Conservation (phyloP, 2,113 vertebrate genomes). For the Laticauda colubrina region DNA sequence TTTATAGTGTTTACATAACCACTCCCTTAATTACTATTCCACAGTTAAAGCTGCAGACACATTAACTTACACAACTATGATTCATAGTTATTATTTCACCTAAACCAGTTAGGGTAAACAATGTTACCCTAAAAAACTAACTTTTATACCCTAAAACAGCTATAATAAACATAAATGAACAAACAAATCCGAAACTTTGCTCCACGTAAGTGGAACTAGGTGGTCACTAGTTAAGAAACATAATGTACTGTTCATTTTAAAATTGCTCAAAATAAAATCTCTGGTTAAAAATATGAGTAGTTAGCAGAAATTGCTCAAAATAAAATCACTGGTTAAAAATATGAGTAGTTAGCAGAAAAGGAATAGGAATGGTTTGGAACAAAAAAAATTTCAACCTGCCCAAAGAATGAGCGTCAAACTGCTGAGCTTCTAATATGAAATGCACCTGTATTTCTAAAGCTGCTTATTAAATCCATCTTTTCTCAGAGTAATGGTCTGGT, state of each 20-base stretch:
- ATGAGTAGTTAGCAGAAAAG: neutral
- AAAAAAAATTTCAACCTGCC: neutral
- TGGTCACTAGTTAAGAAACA: neutral
- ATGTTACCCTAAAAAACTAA: too few species aligned
- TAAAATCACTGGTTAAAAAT: neutral
- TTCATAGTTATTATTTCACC: too few species aligned
- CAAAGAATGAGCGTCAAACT: neutral
- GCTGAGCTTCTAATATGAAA: neutral
- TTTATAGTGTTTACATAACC: too few species aligned
- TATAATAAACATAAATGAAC: neutral
- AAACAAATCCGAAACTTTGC: neutral
- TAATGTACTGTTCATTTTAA: neutral
- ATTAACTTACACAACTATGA: too few species aligned
- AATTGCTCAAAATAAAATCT: neutral
- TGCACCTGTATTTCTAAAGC: neutral
- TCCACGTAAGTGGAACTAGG: neutral
- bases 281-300: neutral
- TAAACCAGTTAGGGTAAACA: too few species aligned
- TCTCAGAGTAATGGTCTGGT: neutral
- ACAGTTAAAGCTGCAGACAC: too few species aligned
- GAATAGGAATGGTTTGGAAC: neutral
- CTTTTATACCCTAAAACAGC: too few species aligned
- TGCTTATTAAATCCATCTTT: neutral
- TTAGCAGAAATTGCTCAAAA: neutral
- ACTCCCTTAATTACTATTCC: too few species aligned